A percentile compares a stretch with the other conserved stretches of the same genome.
Conservation (phyloP, 2,113 vertebrate species). For the Ammodytes dubius region DNA sequence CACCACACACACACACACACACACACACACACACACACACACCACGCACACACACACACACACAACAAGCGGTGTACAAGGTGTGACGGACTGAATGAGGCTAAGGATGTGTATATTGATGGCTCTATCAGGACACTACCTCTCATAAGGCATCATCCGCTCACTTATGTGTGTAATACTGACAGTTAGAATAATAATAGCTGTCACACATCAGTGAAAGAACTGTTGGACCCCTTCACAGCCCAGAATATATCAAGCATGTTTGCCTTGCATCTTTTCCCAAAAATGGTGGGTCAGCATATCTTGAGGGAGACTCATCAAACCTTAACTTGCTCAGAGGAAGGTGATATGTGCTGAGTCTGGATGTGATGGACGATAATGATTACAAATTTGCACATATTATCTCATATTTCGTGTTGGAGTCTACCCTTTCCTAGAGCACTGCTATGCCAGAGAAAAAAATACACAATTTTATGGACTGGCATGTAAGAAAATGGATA, state of each 20-base stretch:
- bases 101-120: constrained; percentile 87
- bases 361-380: constrained; percentile 43
- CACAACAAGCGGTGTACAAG: constrained; percentile 29
- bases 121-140: constrained; percentile 87
- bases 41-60: constrained; percentile 3
- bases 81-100: constrained; percentile 73
- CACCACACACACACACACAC: neutral
- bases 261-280: constrained; percentile 85
- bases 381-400: constrained; percentile 28
- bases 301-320: constrained; percentile 76
- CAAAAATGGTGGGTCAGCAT: constrained; percentile 65
- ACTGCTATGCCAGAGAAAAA: neutral
- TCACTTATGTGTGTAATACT: constrained; percentile 87
- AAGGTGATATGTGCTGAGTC: neutral
- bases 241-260: constrained; percentile 84
- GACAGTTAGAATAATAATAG: constrained; percentile 92
- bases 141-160: constrained; percentile 85
- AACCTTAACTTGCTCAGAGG: constrained; percentile 57
- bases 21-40: neutral
- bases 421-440: neutral
- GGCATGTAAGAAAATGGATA: neutral
- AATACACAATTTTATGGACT: neutral
- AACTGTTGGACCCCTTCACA: constrained; percentile 85
- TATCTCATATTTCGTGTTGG: neutral
- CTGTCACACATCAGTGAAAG: constrained; percentile 88